phyloP scores from a whole-genome alignment of 2,113 vertebrate genomes.

The Herpailurus yagouaroundi region DNA sequence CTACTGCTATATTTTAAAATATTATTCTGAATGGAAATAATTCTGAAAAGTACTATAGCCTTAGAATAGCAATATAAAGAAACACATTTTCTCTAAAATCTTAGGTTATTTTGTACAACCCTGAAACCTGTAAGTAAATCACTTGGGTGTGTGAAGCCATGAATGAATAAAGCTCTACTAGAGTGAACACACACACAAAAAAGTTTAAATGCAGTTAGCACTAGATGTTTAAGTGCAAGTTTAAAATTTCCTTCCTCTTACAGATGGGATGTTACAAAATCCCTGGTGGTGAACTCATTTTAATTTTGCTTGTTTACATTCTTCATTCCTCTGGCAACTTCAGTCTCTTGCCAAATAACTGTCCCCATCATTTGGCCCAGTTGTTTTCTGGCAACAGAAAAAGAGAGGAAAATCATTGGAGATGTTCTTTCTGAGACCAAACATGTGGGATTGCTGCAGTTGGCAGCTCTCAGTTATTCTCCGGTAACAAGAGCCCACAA shows the following conservation, averaged over 20 bases:
- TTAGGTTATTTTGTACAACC: neutral
- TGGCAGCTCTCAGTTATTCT: neutral
- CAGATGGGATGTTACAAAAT: constrained; percentile 40
- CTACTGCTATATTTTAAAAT: neutral
- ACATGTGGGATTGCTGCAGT: neutral
- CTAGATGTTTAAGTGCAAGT: neutral
- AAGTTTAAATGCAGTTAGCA: neutral
- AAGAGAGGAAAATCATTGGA: neutral
- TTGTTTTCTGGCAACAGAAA: constrained; percentile 51
- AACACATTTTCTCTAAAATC: neutral
- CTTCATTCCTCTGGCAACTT: constrained; percentile 39
- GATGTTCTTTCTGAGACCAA: constrained; percentile 11
- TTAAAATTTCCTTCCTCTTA: constrained; percentile 8
- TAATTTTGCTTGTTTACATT: constrained; percentile 43
- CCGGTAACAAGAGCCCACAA: neutral
- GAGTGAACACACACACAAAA: neutral
- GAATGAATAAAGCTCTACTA: neutral
- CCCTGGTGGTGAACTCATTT: constrained; percentile 30
- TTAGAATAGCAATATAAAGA: neutral
- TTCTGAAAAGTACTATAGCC: neutral
- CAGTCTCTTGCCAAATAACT: constrained; percentile 31
- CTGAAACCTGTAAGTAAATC: neutral
- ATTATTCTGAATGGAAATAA: constrained; percentile 36
- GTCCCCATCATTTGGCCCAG: constrained; percentile 14
- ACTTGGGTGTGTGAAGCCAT: neutral